These are phyloP conservation scores for Sterna hirundo DNA, from an alignment of 2,113 vertebrate species.

Conservation along the genomic window DNA sequence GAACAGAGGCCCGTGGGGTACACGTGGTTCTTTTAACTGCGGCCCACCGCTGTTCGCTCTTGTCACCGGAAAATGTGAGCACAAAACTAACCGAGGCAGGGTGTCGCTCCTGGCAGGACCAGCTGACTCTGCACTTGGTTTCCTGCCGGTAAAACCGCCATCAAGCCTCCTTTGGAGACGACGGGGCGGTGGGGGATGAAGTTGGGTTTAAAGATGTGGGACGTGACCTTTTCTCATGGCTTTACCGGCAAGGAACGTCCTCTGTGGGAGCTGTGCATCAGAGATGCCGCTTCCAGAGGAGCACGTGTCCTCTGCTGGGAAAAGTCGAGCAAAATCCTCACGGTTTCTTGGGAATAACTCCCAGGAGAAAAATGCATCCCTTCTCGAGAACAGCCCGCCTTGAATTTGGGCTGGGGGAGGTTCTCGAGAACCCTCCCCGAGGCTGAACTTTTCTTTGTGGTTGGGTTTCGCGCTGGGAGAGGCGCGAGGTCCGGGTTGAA, in stretches of 20 bases:
- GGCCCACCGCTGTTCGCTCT: neutral
- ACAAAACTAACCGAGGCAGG: neutral
- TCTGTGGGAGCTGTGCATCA: neutral
- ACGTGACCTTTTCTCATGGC: neutral
- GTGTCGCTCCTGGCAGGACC: neutral
- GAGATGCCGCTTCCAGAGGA: neutral
- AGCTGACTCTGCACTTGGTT: neutral
- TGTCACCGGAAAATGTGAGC: neutral
- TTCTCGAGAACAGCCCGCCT: neutral
- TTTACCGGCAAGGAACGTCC: neutral
- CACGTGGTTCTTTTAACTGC: neutral
- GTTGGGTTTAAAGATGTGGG: neutral
- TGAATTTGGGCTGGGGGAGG: neutral
- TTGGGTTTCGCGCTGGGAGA: neutral
- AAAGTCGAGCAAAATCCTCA: accelerated
- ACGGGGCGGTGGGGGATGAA: neutral
- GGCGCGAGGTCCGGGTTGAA: neutral
- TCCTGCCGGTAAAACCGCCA: neutral
- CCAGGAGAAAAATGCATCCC: neutral
- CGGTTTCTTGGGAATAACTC: neutral
- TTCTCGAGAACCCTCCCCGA: neutral
- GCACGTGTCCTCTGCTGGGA: neutral
- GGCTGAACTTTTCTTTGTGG: neutral
- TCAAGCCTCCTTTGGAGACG: neutral
- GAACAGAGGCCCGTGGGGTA: accelerated